phyloP scores from a whole-genome alignment of 2,888 invertebrate genomes.

The Tetragonisca angustula region DNA sequence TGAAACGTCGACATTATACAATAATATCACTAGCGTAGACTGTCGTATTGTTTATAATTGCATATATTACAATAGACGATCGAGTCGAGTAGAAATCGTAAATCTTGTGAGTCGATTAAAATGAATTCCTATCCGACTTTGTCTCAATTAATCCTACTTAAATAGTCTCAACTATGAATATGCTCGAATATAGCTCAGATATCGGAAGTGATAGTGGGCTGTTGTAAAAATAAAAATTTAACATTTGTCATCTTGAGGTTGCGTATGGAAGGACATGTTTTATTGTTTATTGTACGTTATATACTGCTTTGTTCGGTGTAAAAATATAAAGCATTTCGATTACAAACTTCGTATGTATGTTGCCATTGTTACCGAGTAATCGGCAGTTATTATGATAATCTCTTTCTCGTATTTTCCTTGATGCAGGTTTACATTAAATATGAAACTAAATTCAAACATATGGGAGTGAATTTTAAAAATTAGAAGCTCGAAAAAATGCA shows the following conservation, averaged over 20 bases:
- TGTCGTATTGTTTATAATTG: slow-evolving; percentile 65
- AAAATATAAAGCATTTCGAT: slow-evolving; percentile 83
- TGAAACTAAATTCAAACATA: neutral
- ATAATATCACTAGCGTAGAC: slow-evolving; percentile 67
- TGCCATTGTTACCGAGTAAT: slow-evolving; percentile 72
- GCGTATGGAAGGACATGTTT: slow-evolving; percentile 83
- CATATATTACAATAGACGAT: slow-evolving; percentile 71
- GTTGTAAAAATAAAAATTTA: slow-evolving; percentile 83
- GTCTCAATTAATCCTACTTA: slow-evolving; percentile 65
- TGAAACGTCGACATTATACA: slow-evolving; percentile 59
- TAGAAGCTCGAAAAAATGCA: neutral
- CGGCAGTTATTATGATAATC: slow-evolving; percentile 68
- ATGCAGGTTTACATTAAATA: slow-evolving; percentile 57
- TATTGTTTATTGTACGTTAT: slow-evolving; percentile 80
- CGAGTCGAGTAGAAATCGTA: slow-evolving; percentile 69
- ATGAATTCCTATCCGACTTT: slow-evolving; percentile 70
- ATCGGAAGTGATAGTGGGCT: slow-evolving; percentile 77
- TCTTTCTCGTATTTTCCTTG: slow-evolving; percentile 63
- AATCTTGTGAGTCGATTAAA: slow-evolving; percentile 70
- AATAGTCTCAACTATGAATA: slow-evolving; percentile 72
- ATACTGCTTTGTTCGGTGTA: slow-evolving; percentile 80
- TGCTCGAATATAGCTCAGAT: slow-evolving; percentile 74
- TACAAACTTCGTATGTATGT: slow-evolving; percentile 78
- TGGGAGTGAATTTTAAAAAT: neutral
- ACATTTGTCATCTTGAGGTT: slow-evolving; percentile 83